A percentile compares a stretch with the other conserved stretches of the same genome.
Conservation (phyloP, 2,888 invertebrate genomes). For the Synergus itoensis region DNA sequence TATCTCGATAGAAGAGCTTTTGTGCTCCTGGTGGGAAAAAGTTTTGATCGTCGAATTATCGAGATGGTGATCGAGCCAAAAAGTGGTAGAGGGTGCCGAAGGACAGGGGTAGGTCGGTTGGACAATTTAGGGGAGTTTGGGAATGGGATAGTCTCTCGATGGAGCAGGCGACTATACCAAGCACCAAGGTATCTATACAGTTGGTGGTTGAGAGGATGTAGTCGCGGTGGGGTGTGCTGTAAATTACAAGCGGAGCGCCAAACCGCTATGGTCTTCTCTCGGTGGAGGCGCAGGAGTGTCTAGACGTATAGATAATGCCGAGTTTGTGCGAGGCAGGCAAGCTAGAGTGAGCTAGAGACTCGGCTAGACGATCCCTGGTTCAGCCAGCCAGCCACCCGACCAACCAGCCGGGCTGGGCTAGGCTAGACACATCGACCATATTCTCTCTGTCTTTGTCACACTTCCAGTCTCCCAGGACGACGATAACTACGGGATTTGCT, state of each 20-base stretch:
- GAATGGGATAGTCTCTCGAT: background rate
- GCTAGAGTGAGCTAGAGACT: slow-evolving; percentile 66
- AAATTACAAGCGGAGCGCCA: slow-evolving; percentile 71
- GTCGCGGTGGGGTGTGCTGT: slow-evolving; percentile 68
- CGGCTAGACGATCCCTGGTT: slow-evolving; percentile 70
- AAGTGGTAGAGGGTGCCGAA: background rate
- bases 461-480: slow-evolving; percentile 10
- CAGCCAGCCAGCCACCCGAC: slow-evolving; percentile 68
- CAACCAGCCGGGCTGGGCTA: slow-evolving; percentile 67
- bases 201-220: slow-evolving; percentile 62
- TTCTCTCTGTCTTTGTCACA: slow-evolving; percentile 44
- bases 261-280: slow-evolving; percentile 69
- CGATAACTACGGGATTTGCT: slow-evolving; percentile 13
- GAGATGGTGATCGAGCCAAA: slow-evolving; percentile 22
- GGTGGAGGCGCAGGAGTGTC: slow-evolving; percentile 68
- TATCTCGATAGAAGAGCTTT: background rate
- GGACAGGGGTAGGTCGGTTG: background rate
- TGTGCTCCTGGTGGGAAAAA: background rate
- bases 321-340: slow-evolving; percentile 57
- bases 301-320: slow-evolving; percentile 71
- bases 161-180: slow-evolving; percentile 1
- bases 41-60: slow-evolving; percentile 17
- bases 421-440: slow-evolving; percentile 69
- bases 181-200: slow-evolving; percentile 35
- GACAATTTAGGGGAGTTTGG: slow-evolving; percentile 1